Percentiles rank a stretch among this genome's conserved stretches.
These are phyloP conservation scores for Anguilla anguilla DNA, from an alignment of 2,797 vertebrate species.

Conservation along the genomic window DNA sequence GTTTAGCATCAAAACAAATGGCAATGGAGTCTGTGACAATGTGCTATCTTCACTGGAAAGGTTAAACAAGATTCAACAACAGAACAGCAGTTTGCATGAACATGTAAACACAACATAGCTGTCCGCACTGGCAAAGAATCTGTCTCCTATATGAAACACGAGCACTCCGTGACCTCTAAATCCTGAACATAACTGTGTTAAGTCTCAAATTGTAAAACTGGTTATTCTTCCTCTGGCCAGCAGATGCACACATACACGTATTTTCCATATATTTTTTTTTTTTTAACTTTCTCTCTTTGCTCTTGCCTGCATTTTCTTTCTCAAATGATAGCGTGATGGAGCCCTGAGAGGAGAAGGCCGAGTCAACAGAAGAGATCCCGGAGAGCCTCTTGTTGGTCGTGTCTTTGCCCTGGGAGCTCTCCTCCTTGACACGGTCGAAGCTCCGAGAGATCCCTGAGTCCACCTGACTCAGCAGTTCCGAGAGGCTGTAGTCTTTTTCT, in stretches of 20 bases:
- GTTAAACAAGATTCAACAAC: background rate
- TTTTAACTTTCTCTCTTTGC: constrained; percentile 64
- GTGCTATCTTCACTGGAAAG: background rate
- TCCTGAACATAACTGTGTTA: too few relatives aligned
- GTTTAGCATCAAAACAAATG: background rate
- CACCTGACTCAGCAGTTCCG: constrained; percentile 89
- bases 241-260: background rate
- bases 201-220: background rate
- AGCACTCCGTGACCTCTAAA: too few relatives aligned
- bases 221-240: background rate
- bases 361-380: constrained; percentile 94
- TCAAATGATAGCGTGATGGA: constrained; percentile 93
- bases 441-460: constrained; percentile 90
- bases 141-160: too few relatives aligned
- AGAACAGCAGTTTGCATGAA: background rate
- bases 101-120: too few relatives aligned
- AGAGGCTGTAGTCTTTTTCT: constrained; percentile 89
- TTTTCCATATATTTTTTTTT: background rate
- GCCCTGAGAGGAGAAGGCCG: constrained; percentile 95
- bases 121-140: too few relatives aligned
- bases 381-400: constrained; percentile 89
- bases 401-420: constrained; percentile 82
- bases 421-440: constrained; percentile 84
- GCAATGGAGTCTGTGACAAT: background rate
- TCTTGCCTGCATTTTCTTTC: constrained; percentile 81